Base-by-base conservation (phyloP, 2,797 vertebrate genomes). In the Trematomus bernacchii region DNA sequence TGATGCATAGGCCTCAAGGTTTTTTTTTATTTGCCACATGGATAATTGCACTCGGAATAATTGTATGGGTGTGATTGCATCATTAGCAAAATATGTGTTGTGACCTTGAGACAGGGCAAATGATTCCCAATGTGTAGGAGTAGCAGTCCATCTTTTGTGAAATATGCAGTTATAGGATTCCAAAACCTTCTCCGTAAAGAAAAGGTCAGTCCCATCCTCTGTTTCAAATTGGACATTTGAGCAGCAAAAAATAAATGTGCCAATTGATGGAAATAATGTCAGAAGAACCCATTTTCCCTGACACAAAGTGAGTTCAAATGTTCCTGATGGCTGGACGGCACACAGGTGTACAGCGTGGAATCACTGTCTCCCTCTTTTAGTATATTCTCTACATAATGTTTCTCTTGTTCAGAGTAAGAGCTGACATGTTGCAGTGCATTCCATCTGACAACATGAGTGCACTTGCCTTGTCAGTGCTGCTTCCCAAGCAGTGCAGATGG, bases 381-480 rank as follows among this genome's bases (percentile, higher is more conserved):
- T 19, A 19, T 73, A 64, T 58, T 66, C 19, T 43, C 15, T 50
- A 71, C 73, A 76, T 69, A 52, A 81, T 82, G 61, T 55, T 55
- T 66, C 72, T 73, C 50, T 70, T 70, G 66, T 53, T 81, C 54
- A 9, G 72, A 67, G 71, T 61, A 48, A 61, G 73, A 80, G 14
- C 60, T 59, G 83, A 83, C 85, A 82, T 63, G 68, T 78, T 74
- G 66, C 75, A 52, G 79, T 72, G 68, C 57, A 79, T 87, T 86
- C 78, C 76, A 70, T 81, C 62, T 78, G 76, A 83, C 83, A 87
- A 47, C 61, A 64, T 58, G 59, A 75, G 77, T 75, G 73, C 76
- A 51, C 66, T 68, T 40, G 66, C 76, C 82, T 71, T 83, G 86
- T 81, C 82, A 77, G 77, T 27, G 75, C 62, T 65, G 51, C 71